Evolutionary conservation across 2,888 invertebrate genomes (phyloP).

Genomic region (Drepanosiphum platanoidis): DNA sequence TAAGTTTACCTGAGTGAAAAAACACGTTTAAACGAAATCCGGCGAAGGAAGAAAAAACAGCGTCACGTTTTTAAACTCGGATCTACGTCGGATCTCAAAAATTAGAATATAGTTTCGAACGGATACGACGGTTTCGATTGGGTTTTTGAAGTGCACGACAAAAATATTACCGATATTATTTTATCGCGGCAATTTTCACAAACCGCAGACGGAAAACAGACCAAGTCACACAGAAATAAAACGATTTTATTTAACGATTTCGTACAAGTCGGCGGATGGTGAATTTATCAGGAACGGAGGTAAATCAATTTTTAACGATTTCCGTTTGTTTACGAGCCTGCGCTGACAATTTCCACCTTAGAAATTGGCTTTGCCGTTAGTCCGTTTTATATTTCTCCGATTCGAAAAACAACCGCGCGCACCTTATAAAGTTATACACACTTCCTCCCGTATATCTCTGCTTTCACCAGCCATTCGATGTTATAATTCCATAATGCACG

Average conservation of each 20-base stretch:
- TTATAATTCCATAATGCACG: background rate
- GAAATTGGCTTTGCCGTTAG: background rate
- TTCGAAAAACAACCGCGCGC: too few species aligned
- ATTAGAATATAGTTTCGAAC: too few species aligned
- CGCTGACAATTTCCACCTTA: background rate
- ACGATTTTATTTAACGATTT: background rate
- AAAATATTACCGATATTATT: background rate
- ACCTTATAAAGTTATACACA: background rate
- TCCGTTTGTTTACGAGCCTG: background rate
- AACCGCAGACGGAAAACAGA: background rate
- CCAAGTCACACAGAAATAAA: background rate
- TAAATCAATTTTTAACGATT: background rate
- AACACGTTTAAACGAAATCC: too few species aligned
- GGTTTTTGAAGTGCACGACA: too few species aligned
- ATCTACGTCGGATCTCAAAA: too few species aligned
- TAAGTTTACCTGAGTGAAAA: too few species aligned
- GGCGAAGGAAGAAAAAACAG: too few species aligned
- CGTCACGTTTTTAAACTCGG: too few species aligned
- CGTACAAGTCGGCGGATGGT: background rate
- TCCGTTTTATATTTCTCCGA: too few species aligned
- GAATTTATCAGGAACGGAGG: background rate
- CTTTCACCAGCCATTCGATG: background rate
- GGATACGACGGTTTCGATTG: too few species aligned
- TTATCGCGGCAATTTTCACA: background rate
- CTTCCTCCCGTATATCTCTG: background rate